Evolutionary conservation across 2,888 invertebrate species (phyloP), one percentile per base, ranked within the genome.

Genomic region (Microplitis manilae): DNA sequence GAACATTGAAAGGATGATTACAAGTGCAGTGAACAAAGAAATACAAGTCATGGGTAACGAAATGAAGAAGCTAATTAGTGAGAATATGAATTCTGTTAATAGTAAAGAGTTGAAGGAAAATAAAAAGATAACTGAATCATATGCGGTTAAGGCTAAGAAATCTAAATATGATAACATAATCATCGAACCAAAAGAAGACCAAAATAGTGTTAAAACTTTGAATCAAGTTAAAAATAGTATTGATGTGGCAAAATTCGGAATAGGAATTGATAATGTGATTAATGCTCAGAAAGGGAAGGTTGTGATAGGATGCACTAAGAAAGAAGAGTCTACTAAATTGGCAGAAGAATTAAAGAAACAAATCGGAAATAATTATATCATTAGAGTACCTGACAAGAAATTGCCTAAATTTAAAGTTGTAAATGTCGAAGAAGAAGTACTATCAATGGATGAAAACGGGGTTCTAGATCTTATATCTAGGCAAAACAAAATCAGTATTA

Each of bases 211-310:
- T 1, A 20, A 20, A 20, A 20, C 20, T 20, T 20, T 20, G 20
- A 73, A 13, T n/a, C 72, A 75, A 13, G 65, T 80, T 1, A 80
- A 68, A 79, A 75, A 75, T 5, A 41, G 70, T 39, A 61, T 80
- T 17, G 72, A 80, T 13, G 72, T 78, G 6, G 59, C 59, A 60
- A 50, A 72, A 6, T 15, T 78, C 5, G 73, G 76, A 20, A 15
- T 78, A 9, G 76, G 76, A 5, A 39, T 79, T 2, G 62, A 73
- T 4, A 74, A 61, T 70, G 77, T 79, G 4, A 70, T n/a, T 5
- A 74, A 74, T 5, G 71, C 68, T 6, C 59, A 68, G 2, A 62
- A 62, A 41, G 78, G 77, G 6, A 79, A 72, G 62, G 41, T 81
- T 8, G 75, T 79, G 9, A 13, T 79, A 9, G 77, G 75, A 39